phyloP scores from a whole-genome alignment of 2,797 vertebrate genomes.

The Pseudochromis fuscus region DNA sequence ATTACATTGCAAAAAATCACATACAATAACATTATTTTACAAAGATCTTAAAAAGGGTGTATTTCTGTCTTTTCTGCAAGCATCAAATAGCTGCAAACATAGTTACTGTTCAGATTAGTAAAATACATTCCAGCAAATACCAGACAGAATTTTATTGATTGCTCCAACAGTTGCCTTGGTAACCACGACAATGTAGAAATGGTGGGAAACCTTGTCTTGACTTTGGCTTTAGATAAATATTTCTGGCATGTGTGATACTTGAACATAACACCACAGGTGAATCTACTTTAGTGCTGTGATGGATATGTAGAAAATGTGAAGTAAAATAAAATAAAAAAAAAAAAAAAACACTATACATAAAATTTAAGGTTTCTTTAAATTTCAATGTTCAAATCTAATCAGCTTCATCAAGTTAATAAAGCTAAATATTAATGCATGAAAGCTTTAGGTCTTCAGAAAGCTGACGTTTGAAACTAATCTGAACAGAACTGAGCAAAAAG shows the following conservation, averaged over 20 bases:
- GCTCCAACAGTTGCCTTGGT: constrained; percentile 47
- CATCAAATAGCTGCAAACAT: background rate
- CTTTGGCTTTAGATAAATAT: constrained; percentile 30
- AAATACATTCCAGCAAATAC: background rate
- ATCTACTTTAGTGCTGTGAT: background rate
- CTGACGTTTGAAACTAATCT: background rate
- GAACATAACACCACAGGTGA: background rate
- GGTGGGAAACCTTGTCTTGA: constrained; percentile 27
- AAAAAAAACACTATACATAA: background rate
- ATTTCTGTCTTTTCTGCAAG: background rate
- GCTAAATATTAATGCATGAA: background rate
- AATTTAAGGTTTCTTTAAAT: background rate
- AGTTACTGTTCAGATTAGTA: background rate
- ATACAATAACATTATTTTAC: too few species aligned
- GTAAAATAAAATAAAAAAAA: too few species aligned
- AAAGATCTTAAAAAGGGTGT: background rate
- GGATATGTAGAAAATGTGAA: too few species aligned
- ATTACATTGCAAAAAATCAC: too few species aligned
- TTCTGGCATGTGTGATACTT: constrained; percentile 15
- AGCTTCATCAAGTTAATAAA: background rate
- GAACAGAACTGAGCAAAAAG: constrained; percentile 14
- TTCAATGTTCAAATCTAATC: background rate
- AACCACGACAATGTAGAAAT: constrained; percentile 29
- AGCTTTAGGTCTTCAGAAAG: background rate
- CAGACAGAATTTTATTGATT: background rate